A percentile compares a stretch with the other conserved stretches of the same genome.
These are phyloP conservation scores for Dolichotis patagonum DNA, from an alignment of 2,113 vertebrate species.

Conservation along the genomic window DNA sequence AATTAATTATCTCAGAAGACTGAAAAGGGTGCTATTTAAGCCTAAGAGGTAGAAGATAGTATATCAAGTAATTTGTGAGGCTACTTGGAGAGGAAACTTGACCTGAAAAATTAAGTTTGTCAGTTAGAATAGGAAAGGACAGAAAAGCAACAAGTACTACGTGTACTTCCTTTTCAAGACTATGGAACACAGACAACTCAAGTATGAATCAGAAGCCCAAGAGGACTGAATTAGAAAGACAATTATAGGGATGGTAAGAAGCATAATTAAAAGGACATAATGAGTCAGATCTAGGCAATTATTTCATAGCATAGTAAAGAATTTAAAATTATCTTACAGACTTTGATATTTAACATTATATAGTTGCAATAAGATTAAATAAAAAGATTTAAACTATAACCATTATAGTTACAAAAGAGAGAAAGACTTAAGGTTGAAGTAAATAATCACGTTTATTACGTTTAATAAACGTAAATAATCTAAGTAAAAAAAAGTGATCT, in stretches of 20 bases:
- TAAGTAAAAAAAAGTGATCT: neutral
- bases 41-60: neutral
- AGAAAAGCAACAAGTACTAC: neutral
- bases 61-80: neutral
- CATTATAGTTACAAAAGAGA: neutral
- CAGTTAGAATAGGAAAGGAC: neutral
- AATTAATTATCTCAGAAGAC: neutral
- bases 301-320: neutral
- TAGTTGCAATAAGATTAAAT: neutral
- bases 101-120: neutral
- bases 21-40: neutral
- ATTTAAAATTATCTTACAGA: neutral
- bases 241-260: neutral
- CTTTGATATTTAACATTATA: neutral
- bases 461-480: neutral
- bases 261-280: neutral
- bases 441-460: too few species aligned
- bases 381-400: neutral
- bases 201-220: neutral
- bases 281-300: neutral
- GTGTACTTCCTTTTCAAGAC: rapidly evolving
- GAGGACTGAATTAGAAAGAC: neutral
- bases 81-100: neutral
- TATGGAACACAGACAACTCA: neutral
- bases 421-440: neutral